phyloP scores from a whole-genome alignment of 1,140 invertebrate species.

The Teleopsis dalmanni region DNA sequence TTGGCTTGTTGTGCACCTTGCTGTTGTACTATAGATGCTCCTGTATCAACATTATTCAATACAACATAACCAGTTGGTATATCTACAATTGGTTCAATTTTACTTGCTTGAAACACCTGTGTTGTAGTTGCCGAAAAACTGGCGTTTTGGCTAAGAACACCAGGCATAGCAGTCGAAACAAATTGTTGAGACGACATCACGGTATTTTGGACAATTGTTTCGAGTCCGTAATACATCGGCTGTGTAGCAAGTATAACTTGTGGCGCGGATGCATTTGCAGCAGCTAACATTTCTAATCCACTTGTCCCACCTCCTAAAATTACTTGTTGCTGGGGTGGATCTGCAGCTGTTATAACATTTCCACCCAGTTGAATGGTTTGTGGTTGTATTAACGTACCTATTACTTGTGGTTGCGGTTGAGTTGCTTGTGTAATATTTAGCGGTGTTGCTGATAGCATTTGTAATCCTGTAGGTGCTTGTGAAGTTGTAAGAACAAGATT shows the following conservation, averaged over 20 bases:
- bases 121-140: slow-evolving; percentile 74
- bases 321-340: slow-evolving; percentile 38
- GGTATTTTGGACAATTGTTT: slow-evolving; percentile 77
- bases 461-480: slow-evolving; percentile 24
- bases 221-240: slow-evolving; percentile 71
- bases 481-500: slow-evolving; percentile 35
- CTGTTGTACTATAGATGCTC: slow-evolving; percentile 12
- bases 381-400: slow-evolving; percentile 57
- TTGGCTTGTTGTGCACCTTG: slow-evolving; percentile 11
- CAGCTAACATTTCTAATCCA: slow-evolving; percentile 58
- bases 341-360: slow-evolving; percentile 39
- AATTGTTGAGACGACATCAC: slow-evolving; percentile 79
- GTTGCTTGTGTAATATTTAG: slow-evolving; percentile 13
- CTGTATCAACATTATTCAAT: slow-evolving; percentile 51
- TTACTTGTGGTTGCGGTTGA: slow-evolving; percentile 24
- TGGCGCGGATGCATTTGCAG: slow-evolving; percentile 57
- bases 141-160: slow-evolving; percentile 65
- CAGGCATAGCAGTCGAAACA: slow-evolving; percentile 65
- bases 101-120: slow-evolving; percentile 64
- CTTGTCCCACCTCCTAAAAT: slow-evolving; percentile 23
- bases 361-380: slow-evolving; percentile 47
- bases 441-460: slow-evolving; percentile 23
- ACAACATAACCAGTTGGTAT: slow-evolving; percentile 63
- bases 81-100: slow-evolving; percentile 70
- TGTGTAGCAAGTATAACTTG: slow-evolving; percentile 62